Conservation (phyloP, 2,797 vertebrate species). For the Echiichthys vipera region DNA sequence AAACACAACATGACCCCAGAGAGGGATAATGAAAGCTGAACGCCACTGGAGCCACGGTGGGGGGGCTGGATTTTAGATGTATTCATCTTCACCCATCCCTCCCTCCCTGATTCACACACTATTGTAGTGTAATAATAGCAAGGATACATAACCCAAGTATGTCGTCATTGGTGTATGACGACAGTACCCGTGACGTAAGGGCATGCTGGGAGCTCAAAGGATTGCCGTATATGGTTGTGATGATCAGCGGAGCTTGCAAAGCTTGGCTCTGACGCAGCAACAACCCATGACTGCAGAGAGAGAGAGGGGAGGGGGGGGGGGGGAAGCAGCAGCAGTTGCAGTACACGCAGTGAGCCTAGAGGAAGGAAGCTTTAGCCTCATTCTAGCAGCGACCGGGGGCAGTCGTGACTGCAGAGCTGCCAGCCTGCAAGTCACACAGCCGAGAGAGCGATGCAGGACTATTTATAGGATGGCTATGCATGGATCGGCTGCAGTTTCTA, state of each 20-base stretch:
- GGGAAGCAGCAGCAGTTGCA: conserved; percentile 60
- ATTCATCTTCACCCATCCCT: conserved; percentile 3
- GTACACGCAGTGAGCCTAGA: conserved; percentile 47
- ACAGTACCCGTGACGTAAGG: conserved; percentile 59
- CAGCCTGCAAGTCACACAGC: conserved; percentile 57
- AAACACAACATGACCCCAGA: conserved; percentile 52
- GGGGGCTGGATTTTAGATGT: conserved; percentile 35
- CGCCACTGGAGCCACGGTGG: conserved; percentile 27
- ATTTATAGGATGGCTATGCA: conserved; percentile 69
- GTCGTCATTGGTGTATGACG: conserved; percentile 73
- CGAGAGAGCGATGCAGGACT: conserved; percentile 58
- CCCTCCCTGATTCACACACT: neutral
- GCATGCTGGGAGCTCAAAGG: conserved; percentile 54
- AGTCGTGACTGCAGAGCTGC: conserved; percentile 77
- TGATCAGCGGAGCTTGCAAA: conserved; percentile 51
- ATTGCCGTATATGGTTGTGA: conserved; percentile 79
- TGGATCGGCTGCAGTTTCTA: conserved; percentile 58
- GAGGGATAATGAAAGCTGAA: conserved; percentile 53
- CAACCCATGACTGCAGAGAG: conserved; percentile 72
- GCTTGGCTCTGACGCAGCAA: conserved; percentile 70
- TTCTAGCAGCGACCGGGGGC: conserved; percentile 46
- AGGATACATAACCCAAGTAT: conserved; percentile 48
- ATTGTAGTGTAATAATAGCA: conserved; percentile 52
- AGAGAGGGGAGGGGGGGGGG: conserved; percentile 7
- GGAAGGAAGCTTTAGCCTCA: conserved; percentile 46